These are phyloP conservation scores for Phasia obesa DNA, from an alignment of 2,888 invertebrate genomes.

Conservation along the genomic window DNA sequence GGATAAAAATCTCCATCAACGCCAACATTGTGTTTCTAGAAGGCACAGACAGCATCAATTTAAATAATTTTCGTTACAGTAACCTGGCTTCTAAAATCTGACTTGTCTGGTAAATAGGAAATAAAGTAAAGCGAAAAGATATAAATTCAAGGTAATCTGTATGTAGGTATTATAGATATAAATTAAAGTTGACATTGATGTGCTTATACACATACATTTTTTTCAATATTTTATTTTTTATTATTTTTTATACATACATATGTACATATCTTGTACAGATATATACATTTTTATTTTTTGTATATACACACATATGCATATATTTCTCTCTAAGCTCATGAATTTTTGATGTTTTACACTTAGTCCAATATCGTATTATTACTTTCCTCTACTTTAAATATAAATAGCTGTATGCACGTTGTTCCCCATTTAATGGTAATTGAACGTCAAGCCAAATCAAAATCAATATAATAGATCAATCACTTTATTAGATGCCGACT, in stretches of 20 bases:
- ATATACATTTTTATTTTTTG: background rate
- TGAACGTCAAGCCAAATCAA: constrained; percentile 57
- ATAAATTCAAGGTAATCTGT: background rate
- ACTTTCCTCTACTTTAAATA: background rate
- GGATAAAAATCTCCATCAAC: constrained; percentile 31
- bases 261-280: background rate
- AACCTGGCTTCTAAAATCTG: constrained; percentile 34
- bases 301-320: no score
- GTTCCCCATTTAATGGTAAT: constrained; percentile 33
- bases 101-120: constrained; percentile 14
- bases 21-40: background rate
- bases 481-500: constrained; percentile 63
- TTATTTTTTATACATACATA: background rate
- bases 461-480: constrained; percentile 78
- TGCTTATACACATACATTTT: background rate
- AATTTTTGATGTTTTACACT: constrained; percentile 6
- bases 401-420: background rate
- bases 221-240: no score
- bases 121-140: background rate
- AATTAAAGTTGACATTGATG: constrained; percentile 64
- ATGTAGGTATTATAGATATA: constrained; percentile 28
- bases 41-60: constrained; percentile 5
- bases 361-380: constrained; percentile 4
- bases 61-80: constrained; percentile 33
- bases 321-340: background rate